Evolutionary conservation across 2,888 invertebrate species (phyloP).

Genomic region (Tetrapedia diversipes): DNA sequence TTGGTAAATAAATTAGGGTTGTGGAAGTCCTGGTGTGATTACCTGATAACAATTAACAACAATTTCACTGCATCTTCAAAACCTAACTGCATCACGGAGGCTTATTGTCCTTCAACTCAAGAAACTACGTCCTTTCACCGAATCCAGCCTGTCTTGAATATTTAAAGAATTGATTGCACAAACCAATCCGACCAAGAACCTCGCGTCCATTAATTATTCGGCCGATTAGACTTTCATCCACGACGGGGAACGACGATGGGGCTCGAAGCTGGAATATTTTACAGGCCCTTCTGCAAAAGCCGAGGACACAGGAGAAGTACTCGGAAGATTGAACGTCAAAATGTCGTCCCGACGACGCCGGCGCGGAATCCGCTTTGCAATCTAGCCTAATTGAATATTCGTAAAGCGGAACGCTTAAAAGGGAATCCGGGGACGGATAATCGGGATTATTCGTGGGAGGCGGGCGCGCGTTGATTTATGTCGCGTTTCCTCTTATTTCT

Average conservation of each 20-base stretch:
- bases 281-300: slow-evolving; percentile 30
- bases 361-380: slow-evolving; percentile 55
- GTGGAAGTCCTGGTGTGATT: too few relatives aligned
- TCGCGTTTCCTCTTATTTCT: not conserved
- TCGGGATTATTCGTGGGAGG: slow-evolving; percentile 35
- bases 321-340: slow-evolving; percentile 47
- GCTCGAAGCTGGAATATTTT: slow-evolving; percentile 29
- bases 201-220: slow-evolving; percentile 1
- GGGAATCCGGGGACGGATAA: slow-evolving; percentile 35
- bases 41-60: too few relatives aligned
- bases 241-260: not conserved
- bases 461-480: slow-evolving; percentile 17
- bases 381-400: slow-evolving; percentile 64
- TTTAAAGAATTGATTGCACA: too few relatives aligned
- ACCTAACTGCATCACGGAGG: too few relatives aligned
- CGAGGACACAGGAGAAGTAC: slow-evolving; percentile 13
- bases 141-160: too few relatives aligned
- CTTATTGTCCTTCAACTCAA: too few relatives aligned
- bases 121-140: too few relatives aligned
- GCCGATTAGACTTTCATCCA: slow-evolving; percentile 10
- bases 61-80: too few relatives aligned
- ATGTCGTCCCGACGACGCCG: slow-evolving; percentile 32
- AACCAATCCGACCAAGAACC: not conserved
- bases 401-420: slow-evolving; percentile 42
- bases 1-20: too few relatives aligned